Evolutionary conservation across 2,113 vertebrate species (phyloP).

Genomic region (Gadus chalcogrammus): DNA sequence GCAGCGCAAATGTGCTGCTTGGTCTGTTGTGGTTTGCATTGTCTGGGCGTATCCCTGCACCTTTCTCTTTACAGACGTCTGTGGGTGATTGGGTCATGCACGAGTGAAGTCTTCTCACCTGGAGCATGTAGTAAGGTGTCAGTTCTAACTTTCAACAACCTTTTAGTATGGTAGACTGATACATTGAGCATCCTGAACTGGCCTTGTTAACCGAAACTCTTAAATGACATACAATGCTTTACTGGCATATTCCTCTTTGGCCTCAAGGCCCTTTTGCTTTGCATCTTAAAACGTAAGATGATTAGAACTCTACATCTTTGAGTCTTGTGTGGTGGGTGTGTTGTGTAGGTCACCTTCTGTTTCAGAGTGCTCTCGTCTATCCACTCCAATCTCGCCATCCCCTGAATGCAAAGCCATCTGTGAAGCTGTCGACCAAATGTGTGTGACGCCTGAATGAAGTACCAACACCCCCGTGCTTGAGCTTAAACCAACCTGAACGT

Average conservation of each 20-base stretch:
- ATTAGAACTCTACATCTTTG: slow-evolving; percentile 56
- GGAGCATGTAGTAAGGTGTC: slow-evolving; percentile 68
- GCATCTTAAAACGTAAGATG: slow-evolving; percentile 64
- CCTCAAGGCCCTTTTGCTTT: slow-evolving; percentile 58
- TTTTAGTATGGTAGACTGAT: slow-evolving; percentile 22
- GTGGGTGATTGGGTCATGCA: slow-evolving; percentile 56
- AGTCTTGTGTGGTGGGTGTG: slow-evolving; percentile 72
- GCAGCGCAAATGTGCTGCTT: slow-evolving; percentile 62
- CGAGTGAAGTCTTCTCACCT: slow-evolving; percentile 55
- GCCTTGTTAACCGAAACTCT: slow-evolving; percentile 69
- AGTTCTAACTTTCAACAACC: slow-evolving; percentile 26
- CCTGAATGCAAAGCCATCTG: slow-evolving; percentile 77
- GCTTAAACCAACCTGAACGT: slow-evolving; percentile 66
- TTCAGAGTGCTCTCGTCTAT: slow-evolving; percentile 77
- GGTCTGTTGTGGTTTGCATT: slow-evolving; percentile 33
- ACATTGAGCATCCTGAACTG: slow-evolving; percentile 63
- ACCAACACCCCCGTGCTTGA: slow-evolving; percentile 68
- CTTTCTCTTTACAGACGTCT: slow-evolving; percentile 70
- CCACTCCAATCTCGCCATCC: slow-evolving; percentile 71
- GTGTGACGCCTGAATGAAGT: slow-evolving; percentile 74
- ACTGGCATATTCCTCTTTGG: slow-evolving; percentile 64
- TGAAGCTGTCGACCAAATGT: slow-evolving; percentile 70
- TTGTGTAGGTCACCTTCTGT: slow-evolving; percentile 77
- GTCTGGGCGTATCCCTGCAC: slow-evolving; percentile 59
- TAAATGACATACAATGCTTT: slow-evolving; percentile 62